Conservation (phyloP, 2,113 vertebrate genomes). For the Siniperca chuatsi region DNA sequence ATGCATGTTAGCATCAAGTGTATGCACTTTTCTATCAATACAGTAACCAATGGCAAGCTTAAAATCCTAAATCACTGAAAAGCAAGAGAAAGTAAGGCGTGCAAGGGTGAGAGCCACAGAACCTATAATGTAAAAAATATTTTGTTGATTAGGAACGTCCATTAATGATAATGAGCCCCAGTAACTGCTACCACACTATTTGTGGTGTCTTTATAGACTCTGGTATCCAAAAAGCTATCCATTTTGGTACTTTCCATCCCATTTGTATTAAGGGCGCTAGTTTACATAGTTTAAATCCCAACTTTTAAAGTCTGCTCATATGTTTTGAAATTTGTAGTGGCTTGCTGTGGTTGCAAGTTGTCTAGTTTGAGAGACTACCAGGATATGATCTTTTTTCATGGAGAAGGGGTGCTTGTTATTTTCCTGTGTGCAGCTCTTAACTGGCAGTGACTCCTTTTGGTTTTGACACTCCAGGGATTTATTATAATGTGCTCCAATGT, state of each 20-base stretch:
- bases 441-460: not conserved
- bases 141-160: not conserved
- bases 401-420: not conserved
- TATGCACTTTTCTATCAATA: too few relatives aligned
- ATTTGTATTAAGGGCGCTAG: not conserved
- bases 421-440: not conserved
- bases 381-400: not conserved
- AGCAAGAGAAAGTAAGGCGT: not conserved
- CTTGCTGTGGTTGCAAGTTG: not conserved
- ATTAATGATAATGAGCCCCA: not conserved
- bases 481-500: not conserved
- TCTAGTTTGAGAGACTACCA: too few relatives aligned
- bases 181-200: not conserved
- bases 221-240: not conserved
- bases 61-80: not conserved
- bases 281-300: not conserved
- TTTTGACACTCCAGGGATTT: not conserved
- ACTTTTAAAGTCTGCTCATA: not conserved
- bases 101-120: not conserved
- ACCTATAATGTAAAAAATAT: not conserved
- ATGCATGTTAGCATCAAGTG: not conserved
- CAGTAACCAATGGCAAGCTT: not conserved
- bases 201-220: not conserved
- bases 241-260: not conserved
- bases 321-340: not conserved